These are phyloP conservation scores for Boloria selene DNA, from an alignment of 2,888 invertebrate genomes.

Conservation along the genomic window DNA sequence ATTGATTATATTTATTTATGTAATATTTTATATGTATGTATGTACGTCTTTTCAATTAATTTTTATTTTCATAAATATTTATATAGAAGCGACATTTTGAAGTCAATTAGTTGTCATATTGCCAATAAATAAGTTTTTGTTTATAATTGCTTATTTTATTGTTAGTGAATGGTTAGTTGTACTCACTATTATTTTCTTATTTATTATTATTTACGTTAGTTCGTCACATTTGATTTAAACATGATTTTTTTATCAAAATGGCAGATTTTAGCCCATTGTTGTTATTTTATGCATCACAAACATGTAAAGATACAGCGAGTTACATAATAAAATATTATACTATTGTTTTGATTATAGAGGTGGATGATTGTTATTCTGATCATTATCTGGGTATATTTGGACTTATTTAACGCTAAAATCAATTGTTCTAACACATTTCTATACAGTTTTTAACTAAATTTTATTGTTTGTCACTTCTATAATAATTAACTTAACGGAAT, in stretches of 20 bases:
- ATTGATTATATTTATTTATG: neutral
- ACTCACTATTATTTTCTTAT: constrained; percentile 41
- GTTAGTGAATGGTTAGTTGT: constrained; percentile 40
- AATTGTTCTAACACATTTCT: neutral
- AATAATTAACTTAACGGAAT: neutral
- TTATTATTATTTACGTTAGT: constrained; percentile 34
- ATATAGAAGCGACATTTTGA: too few relatives aligned
- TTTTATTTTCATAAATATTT: too few relatives aligned
- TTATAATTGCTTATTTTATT: constrained; percentile 29
- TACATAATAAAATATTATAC: neutral
- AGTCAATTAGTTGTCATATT: too few relatives aligned
- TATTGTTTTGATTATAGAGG: constrained; percentile 15
- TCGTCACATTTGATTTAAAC: neutral
- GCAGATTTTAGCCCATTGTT: constrained; percentile 13
- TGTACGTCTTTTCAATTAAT: too few relatives aligned
- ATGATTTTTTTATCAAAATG: constrained; percentile 5
- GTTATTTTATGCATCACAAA: constrained; percentile 13
- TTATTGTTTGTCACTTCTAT: constrained; percentile 5
- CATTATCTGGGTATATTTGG: neutral
- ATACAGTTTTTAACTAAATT: neutral
- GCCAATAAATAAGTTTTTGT: neutral
- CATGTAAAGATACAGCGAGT: neutral
- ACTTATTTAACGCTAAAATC: neutral
- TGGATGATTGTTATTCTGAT: neutral
- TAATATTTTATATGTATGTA: too few relatives aligned